Evolutionary conservation across 2,888 invertebrate genomes (phyloP), one percentile per base, ranked within the genome.

Genomic region (Drosophila anomalipes): DNA sequence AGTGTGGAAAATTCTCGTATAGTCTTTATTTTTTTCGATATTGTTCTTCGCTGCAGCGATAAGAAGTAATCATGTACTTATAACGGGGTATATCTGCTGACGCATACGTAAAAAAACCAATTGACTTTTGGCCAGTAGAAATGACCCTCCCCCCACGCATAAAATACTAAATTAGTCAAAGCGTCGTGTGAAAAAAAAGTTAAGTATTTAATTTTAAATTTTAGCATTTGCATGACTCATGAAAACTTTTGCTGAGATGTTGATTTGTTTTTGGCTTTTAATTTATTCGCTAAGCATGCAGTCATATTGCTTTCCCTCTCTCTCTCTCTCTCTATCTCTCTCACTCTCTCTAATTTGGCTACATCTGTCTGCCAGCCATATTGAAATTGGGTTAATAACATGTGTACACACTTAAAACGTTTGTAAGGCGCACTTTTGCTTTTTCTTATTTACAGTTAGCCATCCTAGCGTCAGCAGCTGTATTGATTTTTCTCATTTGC

Each of bases 401-500:
- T 77, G 51, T 73, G 59, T 72, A 78, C 59, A 76, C 59, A 77
- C 54, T 77, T 71, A 66, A 47, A 68, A 70, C 81, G 57, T 79
- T 83, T 81, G 70, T 58, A 69, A 19, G 52, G 67, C 80, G 76
- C 63, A 70, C 72, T 88, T 76, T 86, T 85, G 74, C 73, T 85
- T 82, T 85, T 77, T 70, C 51, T 54, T 65, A 66, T 69, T 70
- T 64, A 63, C 61, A 62, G 58, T 61, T 39, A 57, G 57, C 28
- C 63, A 47, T 56, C 62, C 63, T 54, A 72, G 59, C 67, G 68
- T 65, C 56, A 72, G 70, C 65, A 65, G 49, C 32, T 67, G 71
- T 90, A 90, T 86, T 90, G 89, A 89, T 86, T 86, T 86, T 89
- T 90, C 82, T 79, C 81, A 83, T 86, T 89, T 86, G 74, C 89